Base-by-base conservation (phyloP, 2,797 vertebrate species). In the Epinephelus malabaricus region DNA sequence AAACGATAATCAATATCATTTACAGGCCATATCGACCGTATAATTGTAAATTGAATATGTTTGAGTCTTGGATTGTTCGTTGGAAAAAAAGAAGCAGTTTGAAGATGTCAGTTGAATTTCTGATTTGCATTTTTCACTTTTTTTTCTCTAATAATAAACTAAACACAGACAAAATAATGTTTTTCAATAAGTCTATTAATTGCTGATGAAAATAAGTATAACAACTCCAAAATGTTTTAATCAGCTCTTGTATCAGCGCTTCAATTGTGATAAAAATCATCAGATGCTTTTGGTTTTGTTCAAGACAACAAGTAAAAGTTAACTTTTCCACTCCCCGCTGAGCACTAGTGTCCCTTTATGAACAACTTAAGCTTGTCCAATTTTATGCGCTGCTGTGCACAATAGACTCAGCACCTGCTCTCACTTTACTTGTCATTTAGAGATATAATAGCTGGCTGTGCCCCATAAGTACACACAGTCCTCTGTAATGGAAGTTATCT, bases 401-500 rank as follows among this genome's bases (percentile, higher is more conserved):
- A 74, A 69, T 46, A 54, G 50, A 73, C 63, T 60, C 66, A 62
- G 63, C 71, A 78, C 73, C 72, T 79, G 78, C 51, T 73, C 64
- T 70, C 72, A 54, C 70, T 79, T 83, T 63, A 47, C 76, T 79
- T 40, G 5, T 55, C 72, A 68, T 85, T 82, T 70, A 56, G 21
- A 80, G 14, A 70, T 72, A 58, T 56, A 83, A 59, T 76, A 25
- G 43, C 69, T 74, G 2, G 21, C 51, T 59, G 30, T 70, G 50
- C 63, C 60, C 79, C 21, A 10, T 47, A 78, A 73, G 63, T 51
- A 67, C 69, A 75, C 55, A 40, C 58, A 58, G 45, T 75, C 43
- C 17, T 69, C 79, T 45, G 54, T 81, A 82, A 83, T 84, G 59
- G 47, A 82, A 70, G 49, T 69, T 49, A 43, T 76, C 61, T 64